phyloP scores from a whole-genome alignment of 2,888 invertebrate species.

The Diaprepes abbreviatus region DNA sequence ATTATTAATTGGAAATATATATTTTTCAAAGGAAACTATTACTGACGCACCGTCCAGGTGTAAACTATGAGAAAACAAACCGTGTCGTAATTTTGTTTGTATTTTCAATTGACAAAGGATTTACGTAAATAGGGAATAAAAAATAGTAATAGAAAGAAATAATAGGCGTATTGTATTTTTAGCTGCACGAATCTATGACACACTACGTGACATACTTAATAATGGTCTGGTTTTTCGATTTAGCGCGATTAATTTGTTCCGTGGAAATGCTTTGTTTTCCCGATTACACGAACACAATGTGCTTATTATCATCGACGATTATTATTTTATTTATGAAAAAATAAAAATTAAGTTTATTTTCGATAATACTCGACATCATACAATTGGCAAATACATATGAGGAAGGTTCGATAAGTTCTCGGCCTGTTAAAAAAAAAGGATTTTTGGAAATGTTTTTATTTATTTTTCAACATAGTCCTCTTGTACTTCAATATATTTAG shows the following conservation, averaged over 20 bases:
- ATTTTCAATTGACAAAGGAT: neutral
- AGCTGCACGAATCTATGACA: conserved; percentile 1
- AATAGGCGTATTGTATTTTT: conserved; percentile 1
- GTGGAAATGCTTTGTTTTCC: neutral
- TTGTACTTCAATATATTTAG: too few species aligned
- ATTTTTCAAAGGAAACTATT: neutral
- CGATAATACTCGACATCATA: too few species aligned
- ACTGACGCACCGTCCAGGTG: neutral
- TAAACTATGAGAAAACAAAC: neutral
- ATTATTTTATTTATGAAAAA: too few species aligned
- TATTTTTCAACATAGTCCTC: too few species aligned
- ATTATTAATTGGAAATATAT: neutral
- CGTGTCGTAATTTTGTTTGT: neutral
- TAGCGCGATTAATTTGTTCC: neutral
- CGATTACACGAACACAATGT: neutral
- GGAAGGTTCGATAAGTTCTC: too few species aligned
- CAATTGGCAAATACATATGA: too few species aligned
- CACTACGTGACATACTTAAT: neutral
- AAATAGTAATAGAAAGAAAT: neutral
- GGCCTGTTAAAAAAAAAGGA: too few species aligned
- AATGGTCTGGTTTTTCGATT: neutral
- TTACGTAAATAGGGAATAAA: neutral
- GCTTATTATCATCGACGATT: neutral
- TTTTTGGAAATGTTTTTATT: too few species aligned
- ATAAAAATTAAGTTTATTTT: too few species aligned